Base-by-base conservation (phyloP, 2,113 vertebrate species). In the Rhagologus leucostigma region DNA sequence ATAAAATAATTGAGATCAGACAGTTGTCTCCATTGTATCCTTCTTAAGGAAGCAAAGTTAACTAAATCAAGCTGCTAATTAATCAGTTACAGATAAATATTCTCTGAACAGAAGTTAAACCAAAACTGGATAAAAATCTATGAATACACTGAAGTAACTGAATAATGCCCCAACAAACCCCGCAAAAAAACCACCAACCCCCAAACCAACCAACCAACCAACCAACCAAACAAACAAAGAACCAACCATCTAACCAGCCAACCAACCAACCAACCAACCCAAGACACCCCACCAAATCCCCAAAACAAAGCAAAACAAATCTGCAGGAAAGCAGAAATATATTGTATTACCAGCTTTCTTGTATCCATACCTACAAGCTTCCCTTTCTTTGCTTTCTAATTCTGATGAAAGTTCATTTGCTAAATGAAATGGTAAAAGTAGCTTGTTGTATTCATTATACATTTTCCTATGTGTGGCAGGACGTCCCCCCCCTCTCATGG, bases 371-470 rank as follows among this genome's bases (percentile, higher is more conserved):
- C 41, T 82, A 39, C 19, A 81, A 37, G 7, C 26, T 67, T 95
- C 20, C 53, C 9, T 96, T 92, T 95, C 87, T 93, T 95, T 96
- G 65, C 42, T 93, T 84, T 84, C 46, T 93, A 64, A n/a, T 56
- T 89, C 49, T 76, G 53, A 87, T 95, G 83, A 77, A 96, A 96
- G 55, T 95, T 91, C 57, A 63, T 23, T 63, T 84, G 49, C 35
- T 91, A 84, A 93, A 79, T 76, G 19, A 78, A 76, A 62, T 13
- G 3, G 47, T 23, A 73, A 56, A 87, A 41, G 17, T 17, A 62
- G 21, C 5, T 86, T 78, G 32, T 63, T 83, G 68, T 21, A 57
- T 52, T 77, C 16, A n/a, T 29, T 78, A 27, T 60, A 12, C 20
- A 33, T 73, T 90, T 91, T 90, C 21, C 15, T 47, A 60, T 26